These are phyloP conservation scores for Platyrinchus mystaceus DNA, from an alignment of 2,797 vertebrate species.

Conservation along the genomic window DNA sequence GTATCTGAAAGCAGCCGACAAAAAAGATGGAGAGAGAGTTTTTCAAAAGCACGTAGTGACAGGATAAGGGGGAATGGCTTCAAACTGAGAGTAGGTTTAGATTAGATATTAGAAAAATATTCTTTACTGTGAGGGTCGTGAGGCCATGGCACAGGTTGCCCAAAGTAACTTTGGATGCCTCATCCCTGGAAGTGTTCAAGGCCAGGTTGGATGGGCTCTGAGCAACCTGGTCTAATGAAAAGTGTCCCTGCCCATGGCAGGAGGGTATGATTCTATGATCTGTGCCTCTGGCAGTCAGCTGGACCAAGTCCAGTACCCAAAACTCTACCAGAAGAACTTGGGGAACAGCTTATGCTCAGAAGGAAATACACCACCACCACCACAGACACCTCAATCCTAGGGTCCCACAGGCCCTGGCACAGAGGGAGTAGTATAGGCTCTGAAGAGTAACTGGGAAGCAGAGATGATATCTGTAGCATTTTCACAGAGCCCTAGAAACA, in stretches of 20 bases:
- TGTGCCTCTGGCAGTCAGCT: not conserved
- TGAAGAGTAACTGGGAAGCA: not conserved
- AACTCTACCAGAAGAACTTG: not conserved
- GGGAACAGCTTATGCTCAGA: not conserved
- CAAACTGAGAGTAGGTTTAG: not conserved
- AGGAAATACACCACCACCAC: not conserved
- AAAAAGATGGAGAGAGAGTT: not conserved
- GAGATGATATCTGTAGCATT: not conserved
- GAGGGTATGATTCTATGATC: not conserved
- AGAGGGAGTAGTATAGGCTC: accelerated
- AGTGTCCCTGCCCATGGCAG: too few relatives aligned
- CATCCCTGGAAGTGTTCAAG: not conserved
- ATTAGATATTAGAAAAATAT: not conserved
- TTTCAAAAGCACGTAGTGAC: not conserved
- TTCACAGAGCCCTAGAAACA: not conserved
- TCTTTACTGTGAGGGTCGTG: not conserved
- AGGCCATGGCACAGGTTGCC: not conserved
- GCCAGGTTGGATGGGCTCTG: not conserved
- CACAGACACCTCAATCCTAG: accelerated
- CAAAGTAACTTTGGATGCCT: not conserved
- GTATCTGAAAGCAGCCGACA: not conserved
- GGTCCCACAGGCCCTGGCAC: not conserved
- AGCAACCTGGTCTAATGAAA: not conserved
- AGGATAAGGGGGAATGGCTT: not conserved
- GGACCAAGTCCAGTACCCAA: not conserved